These are phyloP conservation scores for Psix sp. DNA, from an alignment of 1,140 invertebrate species.

Conservation along the genomic window DNA sequence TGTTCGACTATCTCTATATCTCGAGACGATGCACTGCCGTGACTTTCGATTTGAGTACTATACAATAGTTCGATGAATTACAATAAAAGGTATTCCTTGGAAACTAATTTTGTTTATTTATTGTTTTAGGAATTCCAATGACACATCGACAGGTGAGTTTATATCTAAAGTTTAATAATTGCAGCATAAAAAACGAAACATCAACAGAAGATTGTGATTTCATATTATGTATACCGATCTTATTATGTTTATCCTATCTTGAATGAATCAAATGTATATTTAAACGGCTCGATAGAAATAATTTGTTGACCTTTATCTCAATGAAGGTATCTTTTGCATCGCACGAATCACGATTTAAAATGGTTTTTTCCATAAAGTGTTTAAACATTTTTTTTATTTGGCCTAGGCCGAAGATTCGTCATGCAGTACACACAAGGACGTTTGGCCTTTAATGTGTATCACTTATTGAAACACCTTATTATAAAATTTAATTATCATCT, in stretches of 20 bases:
- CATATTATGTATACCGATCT: too few relatives aligned
- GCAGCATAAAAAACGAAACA: too few relatives aligned
- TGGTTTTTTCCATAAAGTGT: slow-evolving; percentile 34
- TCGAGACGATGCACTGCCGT: slow-evolving; percentile 31
- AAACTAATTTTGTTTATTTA: neutral
- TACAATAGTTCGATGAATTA: too few relatives aligned
- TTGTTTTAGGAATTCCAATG: slow-evolving; percentile 67
- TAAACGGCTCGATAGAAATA: slow-evolving; percentile 33
- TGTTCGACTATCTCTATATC: slow-evolving; percentile 19
- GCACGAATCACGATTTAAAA: slow-evolving; percentile 34
- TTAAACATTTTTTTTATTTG: slow-evolving; percentile 43
- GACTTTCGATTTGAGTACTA: slow-evolving; percentile 7
- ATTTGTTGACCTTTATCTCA: slow-evolving; percentile 43
- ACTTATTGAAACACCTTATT: too few relatives aligned
- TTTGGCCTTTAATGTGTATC: slow-evolving; percentile 17
- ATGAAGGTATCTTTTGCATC: slow-evolving; percentile 39
- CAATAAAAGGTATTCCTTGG: too few relatives aligned
- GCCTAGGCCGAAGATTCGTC: slow-evolving; percentile 45
- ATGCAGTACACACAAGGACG: slow-evolving; percentile 29
- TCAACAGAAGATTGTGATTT: too few relatives aligned
- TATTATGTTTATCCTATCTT: neutral
- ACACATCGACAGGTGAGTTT: slow-evolving; percentile 60
- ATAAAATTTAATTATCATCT: neutral
- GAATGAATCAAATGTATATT: too few relatives aligned
- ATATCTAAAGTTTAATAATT: neutral